Conservation (phyloP, 2,888 invertebrate genomes). For the Agonum fuliginosum region DNA sequence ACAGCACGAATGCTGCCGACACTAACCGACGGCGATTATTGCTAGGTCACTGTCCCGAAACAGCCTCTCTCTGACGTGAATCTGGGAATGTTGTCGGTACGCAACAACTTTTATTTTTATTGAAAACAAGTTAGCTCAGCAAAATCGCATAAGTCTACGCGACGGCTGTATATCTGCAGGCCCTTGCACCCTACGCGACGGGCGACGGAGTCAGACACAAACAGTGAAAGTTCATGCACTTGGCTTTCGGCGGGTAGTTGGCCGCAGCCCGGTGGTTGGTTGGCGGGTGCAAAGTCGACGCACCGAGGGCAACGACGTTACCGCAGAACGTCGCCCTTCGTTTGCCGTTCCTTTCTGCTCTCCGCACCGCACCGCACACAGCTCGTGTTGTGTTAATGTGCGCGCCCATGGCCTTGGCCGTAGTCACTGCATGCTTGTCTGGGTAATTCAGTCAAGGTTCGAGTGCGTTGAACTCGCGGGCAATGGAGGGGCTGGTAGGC, state of each 20-base stretch:
- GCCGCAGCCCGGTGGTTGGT: neutral
- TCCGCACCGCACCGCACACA: constrained; percentile 68
- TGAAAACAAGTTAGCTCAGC: constrained; percentile 25
- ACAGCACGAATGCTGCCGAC: constrained; percentile 65
- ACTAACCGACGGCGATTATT: constrained; percentile 64
- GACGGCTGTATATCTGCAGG: too few species aligned
- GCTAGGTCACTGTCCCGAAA: constrained; percentile 72
- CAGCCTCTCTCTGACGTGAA: constrained; percentile 48
- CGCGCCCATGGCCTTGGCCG: constrained; percentile 82
- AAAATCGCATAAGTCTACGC: too few species aligned
- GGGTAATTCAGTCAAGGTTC: constrained; percentile 91
- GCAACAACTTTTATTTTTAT: constrained; percentile 50
- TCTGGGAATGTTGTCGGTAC: constrained; percentile 39
- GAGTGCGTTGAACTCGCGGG: constrained; percentile 85
- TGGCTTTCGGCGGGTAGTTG: constrained; percentile 67
- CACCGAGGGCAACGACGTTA: constrained; percentile 50
- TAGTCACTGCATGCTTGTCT: constrained; percentile 72
- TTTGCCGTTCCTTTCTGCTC: constrained; percentile 70
- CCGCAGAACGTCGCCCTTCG: constrained; percentile 64
- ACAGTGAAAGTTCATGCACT: constrained; percentile 66
- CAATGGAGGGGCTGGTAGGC: constrained; percentile 65
- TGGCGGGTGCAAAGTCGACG: neutral
- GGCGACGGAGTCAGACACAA: constrained; percentile 13
- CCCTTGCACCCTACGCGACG: neutral
- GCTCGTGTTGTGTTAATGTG: too few species aligned